Evolutionary conservation across 1,140 invertebrate species (phyloP), one percentile per base, ranked within the genome.

Genomic region (Monochamus saltuarius): DNA sequence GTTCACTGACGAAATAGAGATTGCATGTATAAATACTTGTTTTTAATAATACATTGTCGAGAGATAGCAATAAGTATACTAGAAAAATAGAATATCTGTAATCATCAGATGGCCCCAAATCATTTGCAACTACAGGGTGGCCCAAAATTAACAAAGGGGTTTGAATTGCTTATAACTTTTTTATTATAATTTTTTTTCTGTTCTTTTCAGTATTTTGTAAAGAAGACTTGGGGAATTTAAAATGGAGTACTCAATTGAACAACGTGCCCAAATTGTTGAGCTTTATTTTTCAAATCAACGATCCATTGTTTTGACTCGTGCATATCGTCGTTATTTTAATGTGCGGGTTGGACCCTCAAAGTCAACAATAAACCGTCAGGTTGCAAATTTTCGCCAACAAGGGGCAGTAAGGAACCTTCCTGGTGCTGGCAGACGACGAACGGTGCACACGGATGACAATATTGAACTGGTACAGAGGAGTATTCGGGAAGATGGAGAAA

Each of bases 371-470:
- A 36, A 35, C 14, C 49, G 49, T 36, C 29, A 35, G 49, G 49
- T 51, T 38, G 49, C 49, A n/a, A 51, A 51, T 51, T 51, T n/a
- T n/a, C n/a, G 19, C 13, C 9, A 51, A 47, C 16, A 47, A 47
- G 45, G 49, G 34, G 34, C 22, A 51, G 10, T 51, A 36, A 51
- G 13, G 11, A 51, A 51, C 19, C 49, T 36, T 14, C 22, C 22
- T 51, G 49, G 29, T 14, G 36, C n/a, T 29, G 29, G 29, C n/a
- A 34, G 13, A 38, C 10, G 29, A 51, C n/a, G 10, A 14, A 38
- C 13, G 4, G 49, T 19, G 49, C 49, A 29, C 22, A 29, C 22
- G 22, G 22, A 29, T 29, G 29, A 51, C 34, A 51, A 51, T 51
- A 51, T 51, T 51, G 36, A 51, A 36, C 49, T 19, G 14, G 49